phyloP scores from a whole-genome alignment of 2,797 vertebrate genomes.

The Melanotaenia parkinsoni region DNA sequence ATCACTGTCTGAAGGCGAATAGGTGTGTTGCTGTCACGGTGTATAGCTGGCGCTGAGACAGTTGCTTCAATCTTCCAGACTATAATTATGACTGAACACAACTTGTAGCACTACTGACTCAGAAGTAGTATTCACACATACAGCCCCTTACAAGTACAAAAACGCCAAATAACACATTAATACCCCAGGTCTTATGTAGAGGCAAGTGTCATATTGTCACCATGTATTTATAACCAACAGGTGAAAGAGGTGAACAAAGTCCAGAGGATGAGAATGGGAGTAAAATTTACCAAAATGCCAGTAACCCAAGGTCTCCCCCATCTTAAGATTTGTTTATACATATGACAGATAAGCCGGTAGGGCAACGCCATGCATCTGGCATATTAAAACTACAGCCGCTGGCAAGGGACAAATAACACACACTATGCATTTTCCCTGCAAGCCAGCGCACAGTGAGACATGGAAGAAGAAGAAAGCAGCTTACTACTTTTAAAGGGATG shows the following conservation, averaged over 20 bases:
- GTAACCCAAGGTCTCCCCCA: conserved; percentile 1
- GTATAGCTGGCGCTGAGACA: too few species aligned
- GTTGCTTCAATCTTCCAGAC: conserved; percentile 23
- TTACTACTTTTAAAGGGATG: too few species aligned
- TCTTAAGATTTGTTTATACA: too few species aligned
- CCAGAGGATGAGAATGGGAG: not conserved
- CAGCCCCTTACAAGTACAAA: not conserved
- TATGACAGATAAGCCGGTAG: too few species aligned
- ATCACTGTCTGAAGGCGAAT: too few species aligned
- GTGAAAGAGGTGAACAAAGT: conserved; percentile 6
- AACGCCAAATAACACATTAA: not conserved
- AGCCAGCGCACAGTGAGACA: too few species aligned
- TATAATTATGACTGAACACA: conserved; percentile 47
- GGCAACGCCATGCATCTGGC: too few species aligned
- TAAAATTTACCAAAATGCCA: not conserved
- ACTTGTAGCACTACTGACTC: not conserved
- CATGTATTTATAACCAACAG: not conserved
- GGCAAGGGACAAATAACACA: too few species aligned
- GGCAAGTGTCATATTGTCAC: not conserved
- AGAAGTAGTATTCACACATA: not conserved
- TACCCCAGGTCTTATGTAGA: not conserved
- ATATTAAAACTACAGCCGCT: too few species aligned
- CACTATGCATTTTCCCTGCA: too few species aligned
- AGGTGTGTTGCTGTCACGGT: too few species aligned
- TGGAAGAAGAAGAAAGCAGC: too few species aligned